Evolutionary conservation across 2,113 vertebrate genomes (phyloP), one percentile per base, ranked within the genome.

Genomic region (Sapajus apella): DNA sequence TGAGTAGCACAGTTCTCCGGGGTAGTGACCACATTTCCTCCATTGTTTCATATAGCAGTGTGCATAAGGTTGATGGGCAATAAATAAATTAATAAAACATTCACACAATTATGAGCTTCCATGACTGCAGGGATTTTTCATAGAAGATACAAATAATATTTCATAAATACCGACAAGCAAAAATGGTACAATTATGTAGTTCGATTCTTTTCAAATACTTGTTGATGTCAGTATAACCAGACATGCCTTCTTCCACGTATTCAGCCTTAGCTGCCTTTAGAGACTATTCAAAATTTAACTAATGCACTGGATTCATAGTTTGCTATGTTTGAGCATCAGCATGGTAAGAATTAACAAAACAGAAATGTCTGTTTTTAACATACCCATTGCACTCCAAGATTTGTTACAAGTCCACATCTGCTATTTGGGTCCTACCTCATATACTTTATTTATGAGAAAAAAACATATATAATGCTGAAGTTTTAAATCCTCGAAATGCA

Each of bases 21-120:
- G 70, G 83, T 43, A 68, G 61, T 72, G 79, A 91, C 61, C 37
- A 58, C 40, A 37, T 89, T 96, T 94, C 85, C 47, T 77, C 37
- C 80, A 8, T 10, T 80, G 89, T 93, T 91, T 94, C 56, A 81
- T 37, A 56, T 88, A 75, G 25, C 16, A 1, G 25, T n/a, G 18
- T n/a, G 10, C 61, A 32, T 68, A 87, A 89, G 8, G 37, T 84
- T 84, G 76, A 82, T 64, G 70, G 55, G 87, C 87, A 96, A 97
- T 95, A 96, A 95, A 94, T 80, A 84, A 89, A 96, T 92, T 93
- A 96, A 93, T 94, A 95, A 95, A 93, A 91, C n/a, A 45, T 93
- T 93, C 75, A 73, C 77, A 91, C 90, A 93, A 96, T 94, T 75
- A 87, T 3, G 35, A 90, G 70, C 83, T 92, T 97, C 83, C 87